Conservation (phyloP, 2,113 vertebrate species). For the Rattus rattus region DNA sequence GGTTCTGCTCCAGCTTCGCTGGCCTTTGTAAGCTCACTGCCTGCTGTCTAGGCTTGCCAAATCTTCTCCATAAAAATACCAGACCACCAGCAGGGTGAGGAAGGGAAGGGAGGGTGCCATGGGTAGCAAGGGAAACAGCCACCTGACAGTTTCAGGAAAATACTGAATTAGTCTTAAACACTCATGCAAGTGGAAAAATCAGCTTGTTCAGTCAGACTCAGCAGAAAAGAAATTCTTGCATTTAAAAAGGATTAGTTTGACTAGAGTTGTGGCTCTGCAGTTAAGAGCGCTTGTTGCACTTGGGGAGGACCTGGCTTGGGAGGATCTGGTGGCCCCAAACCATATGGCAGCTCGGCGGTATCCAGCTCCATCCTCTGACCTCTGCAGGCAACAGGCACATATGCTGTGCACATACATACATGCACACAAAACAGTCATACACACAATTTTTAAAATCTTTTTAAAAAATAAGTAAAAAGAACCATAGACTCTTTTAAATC, state of each 20-base stretch:
- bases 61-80: slow-evolving; percentile 43
- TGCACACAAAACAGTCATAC: background rate
- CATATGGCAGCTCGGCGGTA: too few species aligned
- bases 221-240: background rate
- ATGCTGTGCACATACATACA: background rate
- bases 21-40: slow-evolving; percentile 32
- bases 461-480: background rate
- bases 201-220: background rate
- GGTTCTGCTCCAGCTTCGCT: slow-evolving; percentile 13
- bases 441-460: background rate
- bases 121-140: background rate
- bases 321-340: too few species aligned
- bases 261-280: too few species aligned
- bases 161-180: background rate
- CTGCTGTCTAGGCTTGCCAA: slow-evolving; percentile 35
- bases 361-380: background rate
- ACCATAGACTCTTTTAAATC: slow-evolving; percentile 33
- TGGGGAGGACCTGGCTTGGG: background rate
- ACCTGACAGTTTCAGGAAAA: background rate
- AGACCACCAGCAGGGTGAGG: background rate
- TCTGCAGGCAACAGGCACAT: background rate
- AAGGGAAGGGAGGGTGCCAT: too few species aligned
- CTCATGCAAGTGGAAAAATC: background rate
- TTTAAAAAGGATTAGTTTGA: background rate
- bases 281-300: background rate